phyloP scores from a whole-genome alignment of 2,888 invertebrate genomes.

The Diploptera punctata region DNA sequence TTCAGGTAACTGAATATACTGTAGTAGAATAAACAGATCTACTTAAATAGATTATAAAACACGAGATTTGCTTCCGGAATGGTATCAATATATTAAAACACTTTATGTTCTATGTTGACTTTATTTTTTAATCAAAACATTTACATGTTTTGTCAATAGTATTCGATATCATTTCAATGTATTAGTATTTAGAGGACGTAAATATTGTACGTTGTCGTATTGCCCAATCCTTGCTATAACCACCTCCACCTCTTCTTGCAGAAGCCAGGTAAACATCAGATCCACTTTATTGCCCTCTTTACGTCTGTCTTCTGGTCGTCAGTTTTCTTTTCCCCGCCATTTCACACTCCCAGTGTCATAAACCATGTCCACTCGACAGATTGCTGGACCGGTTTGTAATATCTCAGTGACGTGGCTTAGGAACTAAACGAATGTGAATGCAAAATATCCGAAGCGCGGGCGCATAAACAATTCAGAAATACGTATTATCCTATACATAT shows the following conservation, averaged over 20 bases:
- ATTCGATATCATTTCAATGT: neutral
- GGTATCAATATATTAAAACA: neutral
- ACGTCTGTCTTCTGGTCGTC: conserved; percentile 11
- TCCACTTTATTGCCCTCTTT: conserved; percentile 19
- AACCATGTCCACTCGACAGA: conserved; percentile 17
- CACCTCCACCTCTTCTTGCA: neutral
- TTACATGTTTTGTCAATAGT: neutral
- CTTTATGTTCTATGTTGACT: neutral
- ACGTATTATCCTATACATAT: too few species aligned
- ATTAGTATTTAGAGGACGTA: neutral
- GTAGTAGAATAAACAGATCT: too few species aligned
- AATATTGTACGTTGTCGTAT: neutral
- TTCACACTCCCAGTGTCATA: neutral
- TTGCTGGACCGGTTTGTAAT: conserved; percentile 18
- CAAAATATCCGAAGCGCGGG: too few species aligned
- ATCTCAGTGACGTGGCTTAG: neutral
- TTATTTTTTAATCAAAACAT: neutral
- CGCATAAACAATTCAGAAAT: too few species aligned
- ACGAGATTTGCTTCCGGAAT: too few species aligned
- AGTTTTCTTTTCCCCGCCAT: neutral
- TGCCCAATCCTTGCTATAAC: neutral
- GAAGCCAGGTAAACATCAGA: neutral
- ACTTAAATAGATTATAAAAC: too few species aligned
- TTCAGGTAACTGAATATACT: too few species aligned
- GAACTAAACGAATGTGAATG: too few species aligned